phyloP scores from a whole-genome alignment of 2,797 vertebrate species.

The Pseudochromis fuscus region DNA sequence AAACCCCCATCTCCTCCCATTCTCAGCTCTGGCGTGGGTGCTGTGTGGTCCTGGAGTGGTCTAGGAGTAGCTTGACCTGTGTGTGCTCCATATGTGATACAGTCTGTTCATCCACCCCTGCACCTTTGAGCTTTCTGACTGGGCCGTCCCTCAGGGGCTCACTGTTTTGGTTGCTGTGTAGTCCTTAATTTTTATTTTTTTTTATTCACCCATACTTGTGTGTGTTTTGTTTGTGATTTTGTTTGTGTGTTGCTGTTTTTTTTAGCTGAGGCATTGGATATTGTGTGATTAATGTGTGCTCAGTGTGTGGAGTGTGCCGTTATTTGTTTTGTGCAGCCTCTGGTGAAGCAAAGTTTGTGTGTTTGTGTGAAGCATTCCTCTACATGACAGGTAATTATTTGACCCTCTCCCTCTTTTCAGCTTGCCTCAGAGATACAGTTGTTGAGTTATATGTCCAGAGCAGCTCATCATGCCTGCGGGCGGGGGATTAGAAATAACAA shows the following conservation, averaged over 20 bases:
- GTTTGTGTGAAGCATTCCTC: constrained; percentile 42
- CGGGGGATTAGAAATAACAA: constrained; percentile 17
- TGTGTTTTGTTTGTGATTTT: constrained; percentile 57
- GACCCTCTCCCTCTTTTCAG: constrained; percentile 18
- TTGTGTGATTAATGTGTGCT: constrained; percentile 38
- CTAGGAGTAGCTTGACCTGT: constrained; percentile 45
- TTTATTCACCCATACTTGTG: constrained; percentile 42
- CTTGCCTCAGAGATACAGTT: constrained; percentile 19
- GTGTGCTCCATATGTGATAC: constrained; percentile 51
- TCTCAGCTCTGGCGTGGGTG: constrained; percentile 52
- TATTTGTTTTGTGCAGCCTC: constrained; percentile 37
- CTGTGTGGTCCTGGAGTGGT: constrained; percentile 66
- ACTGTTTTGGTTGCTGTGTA: constrained; percentile 60
- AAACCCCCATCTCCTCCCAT: constrained; percentile 29
- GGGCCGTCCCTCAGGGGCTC: background rate
- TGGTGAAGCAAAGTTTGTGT: constrained; percentile 33
- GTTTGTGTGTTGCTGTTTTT: constrained; percentile 1
- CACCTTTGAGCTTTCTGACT: constrained; percentile 10
- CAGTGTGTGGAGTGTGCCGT: constrained; percentile 42
- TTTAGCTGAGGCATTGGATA: constrained; percentile 12
- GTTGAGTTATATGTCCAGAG: constrained; percentile 35
- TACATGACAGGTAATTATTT: constrained; percentile 41
- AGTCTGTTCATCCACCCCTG: constrained; percentile 39
- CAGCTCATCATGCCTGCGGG: constrained; percentile 11
- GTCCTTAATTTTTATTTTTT: constrained; percentile 49